Evolutionary conservation across 2,797 vertebrate species (phyloP).

Genomic region (Lerista edwardsae): DNA sequence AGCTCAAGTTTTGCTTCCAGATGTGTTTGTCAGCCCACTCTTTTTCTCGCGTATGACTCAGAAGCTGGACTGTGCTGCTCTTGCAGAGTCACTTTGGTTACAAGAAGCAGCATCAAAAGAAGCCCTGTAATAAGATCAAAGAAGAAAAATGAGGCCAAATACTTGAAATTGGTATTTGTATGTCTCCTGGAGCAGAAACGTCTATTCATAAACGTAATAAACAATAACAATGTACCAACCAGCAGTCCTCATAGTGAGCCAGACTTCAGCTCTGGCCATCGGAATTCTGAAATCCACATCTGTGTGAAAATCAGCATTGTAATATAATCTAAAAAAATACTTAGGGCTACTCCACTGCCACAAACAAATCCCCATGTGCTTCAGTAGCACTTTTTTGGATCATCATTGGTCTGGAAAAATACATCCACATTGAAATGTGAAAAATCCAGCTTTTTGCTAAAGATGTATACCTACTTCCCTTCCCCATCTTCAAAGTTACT

Average conservation of each 20-base stretch:
- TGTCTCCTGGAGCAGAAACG: background rate
- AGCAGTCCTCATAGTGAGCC: background rate
- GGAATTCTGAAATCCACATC: background rate
- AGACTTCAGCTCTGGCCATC: background rate
- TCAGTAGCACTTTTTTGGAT: conserved; percentile 1
- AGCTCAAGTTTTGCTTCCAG: background rate
- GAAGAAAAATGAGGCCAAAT: background rate
- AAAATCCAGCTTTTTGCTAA: background rate
- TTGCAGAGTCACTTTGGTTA: background rate
- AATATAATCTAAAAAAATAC: background rate
- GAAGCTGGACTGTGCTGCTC: background rate
- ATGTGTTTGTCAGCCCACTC: background rate
- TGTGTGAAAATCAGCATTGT: background rate
- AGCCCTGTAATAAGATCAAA: background rate
- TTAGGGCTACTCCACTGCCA: background rate
- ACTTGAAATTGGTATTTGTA: too few species aligned
- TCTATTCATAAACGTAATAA: background rate
- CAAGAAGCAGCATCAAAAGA: background rate
- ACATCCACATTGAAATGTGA: background rate
- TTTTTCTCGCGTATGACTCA: background rate
- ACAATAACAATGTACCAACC: background rate
- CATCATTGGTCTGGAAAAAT: background rate
- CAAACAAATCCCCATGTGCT: background rate
- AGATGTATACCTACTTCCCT: background rate
- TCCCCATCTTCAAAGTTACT: background rate